Evolutionary conservation across 2,113 vertebrate species (phyloP).

Genomic region (Myrmecobius fasciatus): DNA sequence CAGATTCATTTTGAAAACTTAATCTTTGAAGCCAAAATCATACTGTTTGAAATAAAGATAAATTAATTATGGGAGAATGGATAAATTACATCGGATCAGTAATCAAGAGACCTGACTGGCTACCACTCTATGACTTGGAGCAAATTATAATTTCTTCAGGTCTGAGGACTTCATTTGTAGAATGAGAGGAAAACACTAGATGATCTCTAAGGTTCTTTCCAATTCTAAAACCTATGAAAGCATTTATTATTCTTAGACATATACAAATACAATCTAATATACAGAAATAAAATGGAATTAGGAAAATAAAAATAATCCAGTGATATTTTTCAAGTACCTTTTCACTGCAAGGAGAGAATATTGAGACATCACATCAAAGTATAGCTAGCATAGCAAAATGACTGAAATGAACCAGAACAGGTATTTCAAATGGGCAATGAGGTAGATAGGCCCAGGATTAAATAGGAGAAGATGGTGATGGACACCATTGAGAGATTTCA

Average conservation of each 20-base stretch:
- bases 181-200: background rate
- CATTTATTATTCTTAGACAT: background rate
- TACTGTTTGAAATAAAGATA: slow-evolving; percentile 37
- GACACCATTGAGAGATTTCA: background rate
- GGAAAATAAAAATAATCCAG: background rate
- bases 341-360: background rate
- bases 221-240: background rate
- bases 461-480: background rate
- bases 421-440: background rate
- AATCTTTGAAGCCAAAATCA: slow-evolving; percentile 28
- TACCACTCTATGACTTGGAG: background rate
- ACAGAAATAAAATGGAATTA: background rate
- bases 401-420: background rate
- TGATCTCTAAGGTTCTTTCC: background rate
- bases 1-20: slow-evolving; percentile 4
- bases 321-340: background rate
- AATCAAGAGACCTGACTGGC: background rate
- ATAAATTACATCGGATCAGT: background rate
- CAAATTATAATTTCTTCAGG: background rate
- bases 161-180: background rate
- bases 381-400: background rate
- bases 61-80: background rate
- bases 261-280: background rate
- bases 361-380: background rate
- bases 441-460: background rate